Percentiles rank a stretch among this genome's conserved stretches.
Evolutionary conservation across 1,140 invertebrate species (phyloP).

Genomic region (Drosophila burlai): DNA sequence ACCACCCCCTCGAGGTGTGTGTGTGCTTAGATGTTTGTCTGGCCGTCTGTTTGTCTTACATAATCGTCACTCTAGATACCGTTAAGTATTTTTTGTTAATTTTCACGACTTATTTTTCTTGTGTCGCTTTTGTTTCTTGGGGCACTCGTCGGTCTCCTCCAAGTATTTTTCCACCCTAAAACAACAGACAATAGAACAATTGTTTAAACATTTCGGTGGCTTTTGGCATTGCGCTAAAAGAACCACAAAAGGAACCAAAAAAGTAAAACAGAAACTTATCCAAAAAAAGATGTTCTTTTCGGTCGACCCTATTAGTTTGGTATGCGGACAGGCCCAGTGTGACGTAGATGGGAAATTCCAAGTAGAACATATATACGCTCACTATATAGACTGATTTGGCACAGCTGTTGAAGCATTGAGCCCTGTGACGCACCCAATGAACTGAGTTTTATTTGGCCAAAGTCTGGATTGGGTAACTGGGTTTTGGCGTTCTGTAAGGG

Average conservation of each 20-base stretch:
- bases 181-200: conserved; percentile 79
- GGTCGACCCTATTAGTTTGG: conserved; percentile 34
- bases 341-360: conserved; percentile 69
- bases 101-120: conserved; percentile 41
- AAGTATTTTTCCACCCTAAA: conserved; percentile 70
- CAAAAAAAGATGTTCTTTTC: conserved; percentile 38
- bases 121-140: conserved; percentile 17
- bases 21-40: conserved; percentile 75
- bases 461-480: conserved; percentile 9
- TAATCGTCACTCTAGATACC: conserved; percentile 82
- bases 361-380: neutral
- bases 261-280: conserved; percentile 19
- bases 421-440: conserved; percentile 55
- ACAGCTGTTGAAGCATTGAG: conserved; percentile 54
- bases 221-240: conserved; percentile 74
- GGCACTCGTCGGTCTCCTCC: conserved; percentile 29
- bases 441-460: conserved; percentile 20
- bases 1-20: conserved; percentile 24
- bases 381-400: conserved; percentile 33
- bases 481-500: neutral
- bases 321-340: conserved; percentile 26
- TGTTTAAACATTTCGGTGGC: conserved; percentile 75
- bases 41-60: conserved; percentile 75
- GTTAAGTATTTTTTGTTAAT: conserved; percentile 48
- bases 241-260: conserved; percentile 18